Base-by-base conservation (phyloP, 2,888 invertebrate genomes). In the Crocallis elinguaria region DNA sequence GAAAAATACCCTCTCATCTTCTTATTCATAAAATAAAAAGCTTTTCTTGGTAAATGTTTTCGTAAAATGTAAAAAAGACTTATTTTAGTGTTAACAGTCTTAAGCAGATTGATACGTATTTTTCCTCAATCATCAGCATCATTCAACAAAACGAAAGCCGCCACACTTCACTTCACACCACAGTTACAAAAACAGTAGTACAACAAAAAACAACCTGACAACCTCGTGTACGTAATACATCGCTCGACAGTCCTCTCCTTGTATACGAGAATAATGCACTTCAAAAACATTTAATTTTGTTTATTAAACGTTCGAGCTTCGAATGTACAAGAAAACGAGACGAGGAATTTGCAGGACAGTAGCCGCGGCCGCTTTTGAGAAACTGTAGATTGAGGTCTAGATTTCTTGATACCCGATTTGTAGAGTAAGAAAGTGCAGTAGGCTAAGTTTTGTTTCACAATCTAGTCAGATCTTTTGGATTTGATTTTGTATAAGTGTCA, bases 251-350 rank as follows among this genome's bases (percentile, higher is more conserved):
- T 77, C 49, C 77, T 74, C 64, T 80, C 79, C 55, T 78, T 75
- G 66, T 82, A 87, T 33, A 88, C 77, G 36, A 82, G 60, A 44
- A 71, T 71, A 41, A 82, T 67, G 27, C 53, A 64, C 67, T 80
- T 88, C 68, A 77, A 73, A 73, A 80, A 81, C 88, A 89, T 86
- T 82, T 79, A 78, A 77, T 57, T 27, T 8, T 11, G 6, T 21
- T n/a, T n/a, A 45, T 43, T 39, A 44, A 56, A 58, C 14, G 49
- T 33, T 39, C 33, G 52, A 57, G 49, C 52, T 38, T 33, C 8
- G 11, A 27, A 5, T 27, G 17, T 29, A 42, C 21, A 17, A 16
- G 16, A 51, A 66, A 70, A 59, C 49, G 43, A 46, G 42, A 48
- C 35, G 56, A 57, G 4, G 16, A 32, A 35, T 55, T 44, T 49